Percentiles rank a stretch among this genome's conserved stretches.
phyloP scores from a whole-genome alignment of 2,113 vertebrate species.

The Salvelinus alpinus region DNA sequence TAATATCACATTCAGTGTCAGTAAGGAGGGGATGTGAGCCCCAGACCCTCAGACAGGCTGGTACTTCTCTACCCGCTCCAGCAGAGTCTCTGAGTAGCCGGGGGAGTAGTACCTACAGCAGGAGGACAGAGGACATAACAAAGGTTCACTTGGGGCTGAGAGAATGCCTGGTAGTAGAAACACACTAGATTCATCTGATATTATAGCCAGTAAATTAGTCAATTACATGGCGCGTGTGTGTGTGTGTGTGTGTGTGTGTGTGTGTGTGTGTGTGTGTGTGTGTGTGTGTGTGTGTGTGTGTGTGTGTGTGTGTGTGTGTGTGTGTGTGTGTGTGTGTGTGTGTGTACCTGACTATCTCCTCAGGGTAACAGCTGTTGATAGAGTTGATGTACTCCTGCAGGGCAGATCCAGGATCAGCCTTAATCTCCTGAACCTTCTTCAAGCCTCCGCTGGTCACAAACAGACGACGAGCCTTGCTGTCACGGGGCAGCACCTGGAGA shows the following conservation, averaged over 20 bases:
- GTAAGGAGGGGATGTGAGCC: neutral
- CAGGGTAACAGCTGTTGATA: conserved; percentile 92
- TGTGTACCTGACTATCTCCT: conserved; percentile 91
- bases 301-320: no score
- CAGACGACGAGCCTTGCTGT: conserved; percentile 87
- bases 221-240: no score
- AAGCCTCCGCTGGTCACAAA: conserved; percentile 94
- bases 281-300: no score
- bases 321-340: neutral
- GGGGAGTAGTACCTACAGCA: conserved; percentile 90
- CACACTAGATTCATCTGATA: no score
- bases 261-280: conserved; percentile 44
- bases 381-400: conserved; percentile 88
- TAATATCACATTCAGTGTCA: no score
- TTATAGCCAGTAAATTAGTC: no score
- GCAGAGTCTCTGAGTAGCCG: conserved; percentile 85
- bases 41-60: conserved; percentile 68
- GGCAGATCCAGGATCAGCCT: conserved; percentile 84
- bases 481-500: conserved; percentile 87
- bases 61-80: conserved; percentile 86
- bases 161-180: no score
- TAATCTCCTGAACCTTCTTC: conserved; percentile 93
- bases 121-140: no score
- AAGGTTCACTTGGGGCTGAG: no score
- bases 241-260: conserved; percentile 41